Evolutionary conservation across 2,113 vertebrate species (phyloP).

Genomic region (Natator depressus): DNA sequence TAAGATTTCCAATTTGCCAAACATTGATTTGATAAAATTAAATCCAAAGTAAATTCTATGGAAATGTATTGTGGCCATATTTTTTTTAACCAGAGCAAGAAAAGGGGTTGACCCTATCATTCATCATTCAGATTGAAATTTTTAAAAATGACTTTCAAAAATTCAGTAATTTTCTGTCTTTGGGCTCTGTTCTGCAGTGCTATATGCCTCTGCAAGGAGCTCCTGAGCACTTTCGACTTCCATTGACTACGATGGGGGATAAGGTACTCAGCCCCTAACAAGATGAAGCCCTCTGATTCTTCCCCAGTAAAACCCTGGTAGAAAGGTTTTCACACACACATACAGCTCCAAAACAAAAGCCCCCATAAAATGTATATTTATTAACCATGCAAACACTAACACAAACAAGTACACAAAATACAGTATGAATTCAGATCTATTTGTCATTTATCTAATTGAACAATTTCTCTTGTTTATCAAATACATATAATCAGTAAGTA

Average conservation of each 20-base stretch:
- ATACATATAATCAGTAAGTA: background rate
- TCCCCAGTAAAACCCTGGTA: background rate
- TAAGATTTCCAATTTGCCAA: conserved; percentile 37
- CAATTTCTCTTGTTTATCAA: background rate
- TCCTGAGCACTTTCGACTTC: background rate
- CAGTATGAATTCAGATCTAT: background rate
- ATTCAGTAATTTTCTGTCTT: conserved; percentile 14
- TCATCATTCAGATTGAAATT: conserved; percentile 2
- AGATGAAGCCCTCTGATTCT: background rate
- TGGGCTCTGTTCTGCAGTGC: conserved; percentile 1
- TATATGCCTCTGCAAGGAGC: background rate
- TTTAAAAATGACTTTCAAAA: conserved; percentile 30
- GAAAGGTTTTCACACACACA: background rate
- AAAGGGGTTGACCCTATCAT: conserved; percentile 43
- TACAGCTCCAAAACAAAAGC: background rate
- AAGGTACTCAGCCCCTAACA: background rate
- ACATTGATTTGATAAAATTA: conserved; percentile 13
- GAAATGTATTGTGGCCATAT: conserved; percentile 23
- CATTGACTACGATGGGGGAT: background rate
- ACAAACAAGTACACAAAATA: background rate
- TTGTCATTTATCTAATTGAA: background rate
- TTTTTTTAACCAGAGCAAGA: conserved; percentile 45
- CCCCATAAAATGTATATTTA: background rate
- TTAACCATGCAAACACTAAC: background rate
- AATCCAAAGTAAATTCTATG: conserved; percentile 52